Base-by-base conservation (phyloP, 2,888 invertebrate species). In the Leptinotarsa peninsularis region DNA sequence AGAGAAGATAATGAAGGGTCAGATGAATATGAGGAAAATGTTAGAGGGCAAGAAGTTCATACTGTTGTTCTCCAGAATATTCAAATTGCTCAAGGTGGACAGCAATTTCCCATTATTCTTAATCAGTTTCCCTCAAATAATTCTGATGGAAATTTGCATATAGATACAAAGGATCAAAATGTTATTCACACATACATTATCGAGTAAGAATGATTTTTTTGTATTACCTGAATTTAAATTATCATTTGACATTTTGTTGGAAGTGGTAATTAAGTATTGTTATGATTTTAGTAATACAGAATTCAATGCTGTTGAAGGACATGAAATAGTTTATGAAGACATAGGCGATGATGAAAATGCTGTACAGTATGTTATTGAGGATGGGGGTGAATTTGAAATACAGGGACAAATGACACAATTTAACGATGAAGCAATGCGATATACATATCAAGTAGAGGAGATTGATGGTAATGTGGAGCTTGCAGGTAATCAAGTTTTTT, bases 81-180 rank as follows among this genome's bases (percentile, higher is more conserved):
- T 66, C 72, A 78, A 43, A 76, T 81, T 27, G 23, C 74, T 60
- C 67, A 75, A 63, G 73, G 68, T 67, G 69, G 73, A 49, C 66
- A 77, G 15, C 81, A 81, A 18, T 75, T 83, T 58, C 83, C 83
- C 7, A 78, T 84, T 52, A 78, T 85, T 49, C 73, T 85, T 49
- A 81, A 83, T 50, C 76, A 82, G 58, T 84, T 81, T 71, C 67
- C 77, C 14, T 76, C 79, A 63, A 77, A 76, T 52, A 82, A 85
- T 71, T 83, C 84, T 15, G 84, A 85, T 82, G 84, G 85, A 18
- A 83, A 84, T 77, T 74, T 85, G 5, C 74, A 82, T 15, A 82
- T 85, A 67, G 80, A 82, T 71, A 78, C 79, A 60, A 68, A 81
- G 15, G 80, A 83, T 52, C 82, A 81, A 50, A 77, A 83, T 23